Conservation (phyloP, 2,888 invertebrate genomes). For the Chrysomela aeneicollis region DNA sequence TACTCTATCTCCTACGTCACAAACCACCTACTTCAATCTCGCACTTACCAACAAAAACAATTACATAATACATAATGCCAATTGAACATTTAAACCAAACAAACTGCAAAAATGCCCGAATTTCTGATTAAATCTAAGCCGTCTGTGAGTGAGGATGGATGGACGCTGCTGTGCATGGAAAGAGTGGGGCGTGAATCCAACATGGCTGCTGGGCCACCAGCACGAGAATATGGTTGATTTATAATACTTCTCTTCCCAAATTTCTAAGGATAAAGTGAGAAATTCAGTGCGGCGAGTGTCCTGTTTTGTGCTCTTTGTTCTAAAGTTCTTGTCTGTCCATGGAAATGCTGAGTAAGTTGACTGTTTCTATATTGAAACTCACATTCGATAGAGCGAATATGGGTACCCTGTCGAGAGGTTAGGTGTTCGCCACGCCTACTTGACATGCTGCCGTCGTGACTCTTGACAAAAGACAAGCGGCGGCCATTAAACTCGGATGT, state of each 20-base stretch:
- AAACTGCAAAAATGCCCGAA: slow-evolving; percentile 42
- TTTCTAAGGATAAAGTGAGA: slow-evolving; percentile 8
- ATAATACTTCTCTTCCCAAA: slow-evolving; percentile 11
- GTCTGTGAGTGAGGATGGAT: slow-evolving; percentile 26
- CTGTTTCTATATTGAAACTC: not conserved
- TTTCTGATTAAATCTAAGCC: slow-evolving; percentile 39
- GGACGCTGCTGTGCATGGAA: slow-evolving; percentile 33
- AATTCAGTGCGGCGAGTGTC: not conserved
- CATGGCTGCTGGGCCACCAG: slow-evolving; percentile 52
- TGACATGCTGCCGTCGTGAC: slow-evolving; percentile 53
- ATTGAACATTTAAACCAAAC: slow-evolving; percentile 43
- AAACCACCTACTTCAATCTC: slow-evolving; percentile 43
- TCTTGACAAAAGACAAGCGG: slow-evolving; percentile 56
- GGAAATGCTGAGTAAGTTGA: not conserved
- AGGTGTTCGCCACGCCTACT: slow-evolving; percentile 55
- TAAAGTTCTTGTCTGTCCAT: not conserved
- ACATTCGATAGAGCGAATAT: slow-evolving; percentile 12
- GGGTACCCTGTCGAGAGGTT: slow-evolving; percentile 39
- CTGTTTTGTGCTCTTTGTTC: not conserved
- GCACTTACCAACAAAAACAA: slow-evolving; percentile 47
- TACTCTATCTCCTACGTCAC: slow-evolving; percentile 36
- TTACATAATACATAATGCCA: slow-evolving; percentile 29
- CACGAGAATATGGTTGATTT: slow-evolving; percentile 41
- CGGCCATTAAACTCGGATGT: slow-evolving; percentile 53
- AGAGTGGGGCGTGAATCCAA: slow-evolving; percentile 53